These are phyloP conservation scores for Pandemis cinnamomeana DNA, from an alignment of 2,888 invertebrate genomes.

Conservation along the genomic window DNA sequence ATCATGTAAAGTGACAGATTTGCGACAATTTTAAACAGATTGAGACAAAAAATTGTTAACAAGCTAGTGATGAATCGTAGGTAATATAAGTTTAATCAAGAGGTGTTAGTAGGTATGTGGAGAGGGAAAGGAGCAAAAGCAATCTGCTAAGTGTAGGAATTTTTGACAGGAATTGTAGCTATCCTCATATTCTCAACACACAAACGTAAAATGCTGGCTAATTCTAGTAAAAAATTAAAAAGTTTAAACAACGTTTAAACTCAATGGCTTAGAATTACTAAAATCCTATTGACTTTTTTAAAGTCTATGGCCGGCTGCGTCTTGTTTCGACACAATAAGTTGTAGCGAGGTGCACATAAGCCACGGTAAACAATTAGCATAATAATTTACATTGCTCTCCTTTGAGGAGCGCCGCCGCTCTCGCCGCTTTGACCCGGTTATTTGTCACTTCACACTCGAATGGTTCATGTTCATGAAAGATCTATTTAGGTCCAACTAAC, in stretches of 20 bases:
- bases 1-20: too few species aligned
- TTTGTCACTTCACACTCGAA: conserved; percentile 29
- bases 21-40: too few species aligned
- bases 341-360: conserved; percentile 74
- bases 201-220: too few species aligned
- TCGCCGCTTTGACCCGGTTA: conserved; percentile 30
- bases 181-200: too few species aligned
- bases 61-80: too few species aligned
- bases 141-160: too few species aligned
- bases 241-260: neutral
- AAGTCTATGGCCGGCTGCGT: conserved; percentile 58
- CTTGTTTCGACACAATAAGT: conserved; percentile 63
- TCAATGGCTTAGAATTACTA: neutral
- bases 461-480: neutral
- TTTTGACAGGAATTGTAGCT: too few species aligned
- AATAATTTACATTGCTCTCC: conserved; percentile 61
- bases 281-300: conserved; percentile 7
- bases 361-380: conserved; percentile 82
- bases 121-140: too few species aligned
- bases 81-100: too few species aligned
- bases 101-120: too few species aligned
- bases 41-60: too few species aligned
- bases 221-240: too few species aligned
- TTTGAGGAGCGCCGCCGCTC: conserved; percentile 63
- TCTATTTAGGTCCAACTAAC: neutral